Percentiles rank a stretch among this genome's conserved stretches.
These are phyloP conservation scores for Lasioglossum vierecki DNA, from an alignment of 2,888 invertebrate species.

Conservation along the genomic window DNA sequence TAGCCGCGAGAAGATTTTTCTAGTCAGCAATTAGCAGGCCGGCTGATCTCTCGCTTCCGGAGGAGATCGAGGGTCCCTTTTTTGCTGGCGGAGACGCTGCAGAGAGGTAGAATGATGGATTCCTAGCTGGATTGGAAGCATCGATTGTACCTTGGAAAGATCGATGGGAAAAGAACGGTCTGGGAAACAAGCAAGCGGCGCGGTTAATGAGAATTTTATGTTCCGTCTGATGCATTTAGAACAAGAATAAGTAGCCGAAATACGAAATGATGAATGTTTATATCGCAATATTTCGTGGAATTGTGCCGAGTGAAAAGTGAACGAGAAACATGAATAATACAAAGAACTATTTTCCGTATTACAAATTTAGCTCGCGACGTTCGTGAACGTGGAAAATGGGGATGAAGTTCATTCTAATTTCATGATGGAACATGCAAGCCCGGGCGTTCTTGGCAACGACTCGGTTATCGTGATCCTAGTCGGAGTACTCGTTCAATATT, in stretches of 20 bases:
- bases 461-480: background rate
- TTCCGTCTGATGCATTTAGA: background rate
- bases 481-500: background rate
- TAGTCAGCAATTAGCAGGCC: conserved; percentile 62
- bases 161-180: conserved; percentile 2
- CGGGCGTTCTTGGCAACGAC: background rate
- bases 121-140: background rate
- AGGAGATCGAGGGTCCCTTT: conserved; percentile 20
- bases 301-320: background rate
- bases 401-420: conserved; percentile 11
- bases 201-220: background rate
- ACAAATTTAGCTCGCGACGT: background rate
- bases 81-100: background rate
- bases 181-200: background rate
- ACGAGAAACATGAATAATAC: background rate
- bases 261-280: background rate
- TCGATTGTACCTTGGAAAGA: conserved; percentile 24
- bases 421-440: background rate
- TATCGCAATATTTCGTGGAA: too few relatives aligned
- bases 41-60: conserved; percentile 57
- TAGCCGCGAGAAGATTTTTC: conserved; percentile 37
- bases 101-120: conserved; percentile 9
- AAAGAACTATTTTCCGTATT: background rate
- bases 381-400: background rate
- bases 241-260: background rate